These are phyloP conservation scores for Lochmaea capreae DNA, from an alignment of 2,888 invertebrate species.

Conservation along the genomic window DNA sequence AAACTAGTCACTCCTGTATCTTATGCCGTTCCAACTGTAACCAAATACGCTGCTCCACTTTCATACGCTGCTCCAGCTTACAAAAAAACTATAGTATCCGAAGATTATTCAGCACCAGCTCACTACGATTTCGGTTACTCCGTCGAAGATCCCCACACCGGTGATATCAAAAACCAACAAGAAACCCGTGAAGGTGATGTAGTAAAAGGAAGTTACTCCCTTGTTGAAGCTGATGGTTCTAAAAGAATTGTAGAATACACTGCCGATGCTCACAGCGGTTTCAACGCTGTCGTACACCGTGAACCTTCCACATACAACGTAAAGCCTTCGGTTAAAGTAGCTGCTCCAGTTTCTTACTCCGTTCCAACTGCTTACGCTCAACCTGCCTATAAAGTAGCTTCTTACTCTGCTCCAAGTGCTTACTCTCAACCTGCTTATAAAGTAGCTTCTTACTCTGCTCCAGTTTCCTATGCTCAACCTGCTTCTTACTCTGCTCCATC, in stretches of 20 bases:
- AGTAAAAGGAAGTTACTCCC: conserved; percentile 67
- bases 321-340: conserved; percentile 18
- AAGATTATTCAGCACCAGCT: conserved; percentile 51
- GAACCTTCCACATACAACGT: conserved; percentile 59
- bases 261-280: conserved; percentile 68
- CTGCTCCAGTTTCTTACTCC: conserved; percentile 16
- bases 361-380: conserved; percentile 42
- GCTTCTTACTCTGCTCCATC: conserved; percentile 24
- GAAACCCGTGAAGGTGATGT: conserved; percentile 71
- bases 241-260: conserved; percentile 68
- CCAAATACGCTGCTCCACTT: conserved; percentile 29
- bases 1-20: conserved; percentile 17
- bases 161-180: conserved; percentile 71
- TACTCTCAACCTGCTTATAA: conserved; percentile 59
- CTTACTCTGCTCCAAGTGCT: conserved; percentile 52
- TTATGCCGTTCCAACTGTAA: conserved; percentile 15
- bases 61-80: conserved; percentile 46
- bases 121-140: conserved; percentile 52
- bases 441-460: conserved; percentile 44
- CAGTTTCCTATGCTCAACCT: conserved; percentile 36
- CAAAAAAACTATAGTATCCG: conserved; percentile 46
- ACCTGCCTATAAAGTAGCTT: conserved; percentile 3
- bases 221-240: conserved; percentile 68
- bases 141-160: conserved; percentile 60
- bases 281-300: conserved; percentile 68